A percentile compares a stretch with the other conserved stretches of the same genome.
Conservation (phyloP, 2,797 vertebrate genomes). For the Phoeniculus purpureus region DNA sequence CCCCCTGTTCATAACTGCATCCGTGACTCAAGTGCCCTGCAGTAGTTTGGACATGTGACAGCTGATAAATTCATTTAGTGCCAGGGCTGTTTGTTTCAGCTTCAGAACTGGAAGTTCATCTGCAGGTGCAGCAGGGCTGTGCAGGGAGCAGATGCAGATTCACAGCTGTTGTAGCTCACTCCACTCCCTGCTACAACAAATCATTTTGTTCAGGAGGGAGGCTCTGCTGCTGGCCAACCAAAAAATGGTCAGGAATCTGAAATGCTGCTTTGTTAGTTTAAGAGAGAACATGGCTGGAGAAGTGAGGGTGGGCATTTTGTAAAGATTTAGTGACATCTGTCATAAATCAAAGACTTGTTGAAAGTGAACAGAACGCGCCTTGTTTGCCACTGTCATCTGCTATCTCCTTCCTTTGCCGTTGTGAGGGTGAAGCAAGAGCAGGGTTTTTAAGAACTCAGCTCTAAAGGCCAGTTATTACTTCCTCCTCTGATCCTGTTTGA, state of each 20-base stretch:
- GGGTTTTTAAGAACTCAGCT: neutral
- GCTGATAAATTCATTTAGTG: slow-evolving; percentile 58
- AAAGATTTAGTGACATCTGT: slow-evolving; percentile 33
- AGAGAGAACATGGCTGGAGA: slow-evolving; percentile 22
- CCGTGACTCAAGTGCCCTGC: neutral
- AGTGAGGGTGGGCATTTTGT: slow-evolving; percentile 9
- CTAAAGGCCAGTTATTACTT: slow-evolving; percentile 54
- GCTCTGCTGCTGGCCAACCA: slow-evolving; percentile 20
- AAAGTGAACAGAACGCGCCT: slow-evolving; percentile 39
- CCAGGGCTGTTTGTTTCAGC: slow-evolving; percentile 23
- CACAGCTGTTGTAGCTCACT: slow-evolving; percentile 57
- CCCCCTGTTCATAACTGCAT: slow-evolving; percentile 21
- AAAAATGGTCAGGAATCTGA: slow-evolving; percentile 37
- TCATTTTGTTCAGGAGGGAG: slow-evolving; percentile 54
- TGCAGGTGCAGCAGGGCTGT: slow-evolving; percentile 61
- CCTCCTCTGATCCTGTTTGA: slow-evolving; percentile 26
- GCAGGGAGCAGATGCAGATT: slow-evolving; percentile 52
- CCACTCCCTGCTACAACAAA: slow-evolving; percentile 38
- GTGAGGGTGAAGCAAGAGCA: slow-evolving; percentile 11
- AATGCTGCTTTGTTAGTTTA: slow-evolving; percentile 35
- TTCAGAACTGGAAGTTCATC: slow-evolving; percentile 59
- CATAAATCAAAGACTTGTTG: slow-evolving; percentile 22
- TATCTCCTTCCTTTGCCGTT: neutral
- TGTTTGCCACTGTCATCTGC: neutral
- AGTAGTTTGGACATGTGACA: slow-evolving; percentile 49